Conservation (phyloP, 2,797 vertebrate species). For the Urophycis tenuis region DNA sequence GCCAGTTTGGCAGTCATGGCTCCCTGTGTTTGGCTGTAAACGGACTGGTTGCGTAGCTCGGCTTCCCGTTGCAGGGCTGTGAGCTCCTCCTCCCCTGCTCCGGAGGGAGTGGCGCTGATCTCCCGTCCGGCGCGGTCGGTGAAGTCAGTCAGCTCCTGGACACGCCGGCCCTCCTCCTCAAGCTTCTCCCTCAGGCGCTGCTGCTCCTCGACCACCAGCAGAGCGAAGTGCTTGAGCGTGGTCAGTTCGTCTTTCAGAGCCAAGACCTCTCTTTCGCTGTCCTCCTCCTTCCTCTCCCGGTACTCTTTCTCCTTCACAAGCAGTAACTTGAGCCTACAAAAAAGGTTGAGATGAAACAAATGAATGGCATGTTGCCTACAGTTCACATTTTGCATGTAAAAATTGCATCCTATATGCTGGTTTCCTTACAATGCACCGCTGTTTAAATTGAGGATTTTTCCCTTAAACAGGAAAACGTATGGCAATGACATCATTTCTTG, state of each 20-base stretch:
- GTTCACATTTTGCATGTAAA: constrained; percentile 16
- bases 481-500: constrained; percentile 21
- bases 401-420: constrained; percentile 18
- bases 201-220: constrained; percentile 86
- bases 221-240: constrained; percentile 82
- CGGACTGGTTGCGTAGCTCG: constrained; percentile 64
- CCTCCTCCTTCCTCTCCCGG: constrained; percentile 75
- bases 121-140: constrained; percentile 69
- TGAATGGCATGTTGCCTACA: background rate
- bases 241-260: constrained; percentile 79
- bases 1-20: constrained; percentile 80
- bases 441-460: constrained; percentile 2
- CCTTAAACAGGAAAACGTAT: constrained; percentile 17
- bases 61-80: constrained; percentile 68
- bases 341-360: background rate
- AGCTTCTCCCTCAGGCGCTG: constrained; percentile 76
- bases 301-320: constrained; percentile 77
- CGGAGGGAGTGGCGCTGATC: constrained; percentile 59
- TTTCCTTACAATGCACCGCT: background rate
- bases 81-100: constrained; percentile 66
- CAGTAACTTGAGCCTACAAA: constrained; percentile 80
- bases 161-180: constrained; percentile 70
- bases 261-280: constrained; percentile 70
- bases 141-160: constrained; percentile 73
- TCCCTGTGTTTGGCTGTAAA: constrained; percentile 66